Percentiles rank a stretch among this genome's conserved stretches.
Evolutionary conservation across 2,113 vertebrate genomes (phyloP).

Genomic region (Procapra przewalskii): DNA sequence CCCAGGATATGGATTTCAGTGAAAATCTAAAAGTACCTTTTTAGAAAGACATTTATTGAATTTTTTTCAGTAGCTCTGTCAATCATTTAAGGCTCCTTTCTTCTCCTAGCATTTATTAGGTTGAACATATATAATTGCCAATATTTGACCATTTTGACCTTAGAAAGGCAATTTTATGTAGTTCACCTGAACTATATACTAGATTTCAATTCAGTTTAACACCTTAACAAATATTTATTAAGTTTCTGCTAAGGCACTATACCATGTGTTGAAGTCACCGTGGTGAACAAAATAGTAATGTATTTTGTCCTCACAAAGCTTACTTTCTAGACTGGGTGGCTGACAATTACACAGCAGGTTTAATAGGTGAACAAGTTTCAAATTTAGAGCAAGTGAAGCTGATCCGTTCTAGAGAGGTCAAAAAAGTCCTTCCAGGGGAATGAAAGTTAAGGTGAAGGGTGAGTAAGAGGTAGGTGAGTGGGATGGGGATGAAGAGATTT

Average conservation of each 20-base stretch:
- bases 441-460: not conserved
- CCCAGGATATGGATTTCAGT: not conserved
- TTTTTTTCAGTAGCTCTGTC: not conserved
- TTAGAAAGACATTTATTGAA: not conserved
- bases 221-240: not conserved
- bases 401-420: not conserved
- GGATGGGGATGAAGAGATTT: not conserved
- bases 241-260: not conserved
- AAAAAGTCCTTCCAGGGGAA: not conserved
- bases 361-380: not conserved
- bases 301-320: not conserved
- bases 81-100: not conserved
- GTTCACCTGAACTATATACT: not conserved
- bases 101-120: not conserved
- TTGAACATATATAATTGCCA: not conserved
- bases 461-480: not conserved
- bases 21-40: not conserved
- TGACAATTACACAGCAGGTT: not conserved
- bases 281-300: not conserved
- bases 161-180: not conserved
- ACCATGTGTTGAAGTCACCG: not conserved
- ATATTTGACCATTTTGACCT: not conserved
- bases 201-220: conserved; percentile 3
- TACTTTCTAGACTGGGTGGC: not conserved
- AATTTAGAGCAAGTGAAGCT: not conserved